A percentile compares a stretch with the other conserved stretches of the same genome.
These are phyloP conservation scores for Neodiprion virginianus DNA, from an alignment of 1,140 invertebrate species.

Conservation along the genomic window DNA sequence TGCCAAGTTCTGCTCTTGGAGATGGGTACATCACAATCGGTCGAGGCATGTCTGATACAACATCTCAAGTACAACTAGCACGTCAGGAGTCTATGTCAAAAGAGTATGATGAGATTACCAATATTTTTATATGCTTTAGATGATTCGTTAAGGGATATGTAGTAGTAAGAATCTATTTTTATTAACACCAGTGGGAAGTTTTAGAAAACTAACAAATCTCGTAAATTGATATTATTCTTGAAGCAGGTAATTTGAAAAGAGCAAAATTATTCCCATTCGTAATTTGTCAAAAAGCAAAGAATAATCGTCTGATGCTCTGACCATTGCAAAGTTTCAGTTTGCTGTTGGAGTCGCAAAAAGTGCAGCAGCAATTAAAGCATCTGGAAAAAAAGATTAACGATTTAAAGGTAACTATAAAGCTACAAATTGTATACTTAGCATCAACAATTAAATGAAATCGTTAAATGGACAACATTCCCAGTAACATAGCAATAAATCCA, in stretches of 20 bases:
- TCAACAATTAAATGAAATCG: too few relatives aligned
- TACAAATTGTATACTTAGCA: constrained; percentile 14
- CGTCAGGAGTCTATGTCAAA: constrained; percentile 56
- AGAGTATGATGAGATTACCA: constrained; percentile 44
- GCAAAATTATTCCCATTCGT: too few relatives aligned
- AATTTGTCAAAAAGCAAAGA: too few relatives aligned
- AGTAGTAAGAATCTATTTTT: too few relatives aligned
- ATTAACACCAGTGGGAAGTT: too few relatives aligned
- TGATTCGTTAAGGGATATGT: not conserved
- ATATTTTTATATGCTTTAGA: not conserved
- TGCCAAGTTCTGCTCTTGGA: constrained; percentile 43
- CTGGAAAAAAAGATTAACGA: constrained; percentile 72
- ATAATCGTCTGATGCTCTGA: too few relatives aligned
- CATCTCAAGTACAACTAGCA: constrained; percentile 44
- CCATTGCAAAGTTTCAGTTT: constrained; percentile 47
- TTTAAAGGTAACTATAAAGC: constrained; percentile 61
- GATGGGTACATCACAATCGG: constrained; percentile 63
- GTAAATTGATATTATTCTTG: not conserved
- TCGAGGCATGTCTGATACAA: constrained; percentile 48
- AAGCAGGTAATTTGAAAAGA: too few relatives aligned
- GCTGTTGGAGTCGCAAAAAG: constrained; percentile 68
- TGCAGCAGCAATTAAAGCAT: constrained; percentile 70
- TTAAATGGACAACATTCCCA: not conserved
- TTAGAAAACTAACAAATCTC: too few relatives aligned
- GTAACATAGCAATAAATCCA: not conserved